Base-by-base conservation (phyloP, 2,113 vertebrate species). In the Girardinichthys multiradiatus region DNA sequence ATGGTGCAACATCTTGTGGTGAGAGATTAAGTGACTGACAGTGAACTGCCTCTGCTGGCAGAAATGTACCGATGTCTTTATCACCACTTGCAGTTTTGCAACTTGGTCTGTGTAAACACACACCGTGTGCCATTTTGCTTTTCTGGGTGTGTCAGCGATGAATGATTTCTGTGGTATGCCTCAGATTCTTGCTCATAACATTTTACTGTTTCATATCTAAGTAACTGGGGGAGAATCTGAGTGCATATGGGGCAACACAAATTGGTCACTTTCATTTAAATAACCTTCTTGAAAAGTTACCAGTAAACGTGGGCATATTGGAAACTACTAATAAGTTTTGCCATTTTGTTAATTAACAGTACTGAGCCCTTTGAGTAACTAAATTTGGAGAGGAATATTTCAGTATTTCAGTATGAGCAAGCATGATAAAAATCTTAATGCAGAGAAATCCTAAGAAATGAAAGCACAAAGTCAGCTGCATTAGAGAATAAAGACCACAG, bases 91-190 rank as follows among this genome's bases (percentile, higher is more conserved):
- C 33, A 51, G n/a, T 61, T 51, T 79, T 68, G 72, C 58, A 58
- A 45, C 54, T 51, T 59, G 9, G 7, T 1, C 24, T 68, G 59
- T 57, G 29, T 64, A 71, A 70, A 31, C 29, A 70, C 65, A 62
- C 48, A 31, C 8, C 2, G 2, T 39, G 3, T 39, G 39, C 0
- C n/a, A 6, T 65, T 57, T 62, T 67, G 33, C 45, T 73, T 27
- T 30, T 62, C 51, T 76, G 73, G 76, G 76, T 61, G 76, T 83
- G 73, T 66, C 60, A 10, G 21, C 68, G 74, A 69, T 77, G 68
- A 76, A 80, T 64, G n/a, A 10, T 57, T 78, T 70, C 73, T 76
- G 62, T 31, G 70, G 54, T 68, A 9, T 30, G 54, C 63, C 63
- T 68, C 57, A 66, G 76, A 37, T 9, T 75, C 35, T 81, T 73